Conservation (phyloP, 2,888 invertebrate genomes). For the Amiota mariae region DNA sequence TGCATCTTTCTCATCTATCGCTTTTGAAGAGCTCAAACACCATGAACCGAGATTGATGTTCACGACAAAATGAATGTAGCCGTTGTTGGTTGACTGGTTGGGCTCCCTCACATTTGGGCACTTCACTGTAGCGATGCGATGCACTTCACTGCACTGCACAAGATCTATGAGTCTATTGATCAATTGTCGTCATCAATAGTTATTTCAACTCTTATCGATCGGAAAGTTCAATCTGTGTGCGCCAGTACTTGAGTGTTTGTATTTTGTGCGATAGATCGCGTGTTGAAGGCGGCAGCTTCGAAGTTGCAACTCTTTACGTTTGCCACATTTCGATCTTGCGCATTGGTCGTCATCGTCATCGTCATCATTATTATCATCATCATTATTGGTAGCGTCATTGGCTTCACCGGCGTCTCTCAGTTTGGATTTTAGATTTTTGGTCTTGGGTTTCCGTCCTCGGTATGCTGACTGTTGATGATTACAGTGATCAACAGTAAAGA, state of each 20-base stretch:
- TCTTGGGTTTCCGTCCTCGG: too few relatives aligned
- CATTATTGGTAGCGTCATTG: not conserved
- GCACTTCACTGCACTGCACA: not conserved
- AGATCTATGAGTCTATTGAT: slow-evolving; percentile 22
- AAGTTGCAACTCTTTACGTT: not conserved
- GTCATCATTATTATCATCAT: not conserved
- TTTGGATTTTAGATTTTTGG: not conserved
- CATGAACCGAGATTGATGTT: slow-evolving; percentile 6
- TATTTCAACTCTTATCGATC: slow-evolving; percentile 20
- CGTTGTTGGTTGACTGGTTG: not conserved
- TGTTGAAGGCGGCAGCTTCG: not conserved
- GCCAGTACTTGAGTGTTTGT: slow-evolving; percentile 4
- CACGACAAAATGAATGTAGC: not conserved
- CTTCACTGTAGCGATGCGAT: not conserved
- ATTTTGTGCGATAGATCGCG: too few relatives aligned
- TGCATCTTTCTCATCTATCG: not conserved
- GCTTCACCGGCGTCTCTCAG: not conserved
- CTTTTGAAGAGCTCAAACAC: too few relatives aligned
- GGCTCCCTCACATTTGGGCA: not conserved
- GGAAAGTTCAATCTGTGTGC: not conserved
- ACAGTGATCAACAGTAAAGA: slow-evolving; percentile 25
- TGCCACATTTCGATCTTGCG: slow-evolving; percentile 4
- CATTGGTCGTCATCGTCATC: too few relatives aligned
- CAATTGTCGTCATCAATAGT: slow-evolving; percentile 26
- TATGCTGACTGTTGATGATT: slow-evolving; percentile 12